Conservation (phyloP, 2,888 invertebrate genomes). For the Meta bourneti region DNA sequence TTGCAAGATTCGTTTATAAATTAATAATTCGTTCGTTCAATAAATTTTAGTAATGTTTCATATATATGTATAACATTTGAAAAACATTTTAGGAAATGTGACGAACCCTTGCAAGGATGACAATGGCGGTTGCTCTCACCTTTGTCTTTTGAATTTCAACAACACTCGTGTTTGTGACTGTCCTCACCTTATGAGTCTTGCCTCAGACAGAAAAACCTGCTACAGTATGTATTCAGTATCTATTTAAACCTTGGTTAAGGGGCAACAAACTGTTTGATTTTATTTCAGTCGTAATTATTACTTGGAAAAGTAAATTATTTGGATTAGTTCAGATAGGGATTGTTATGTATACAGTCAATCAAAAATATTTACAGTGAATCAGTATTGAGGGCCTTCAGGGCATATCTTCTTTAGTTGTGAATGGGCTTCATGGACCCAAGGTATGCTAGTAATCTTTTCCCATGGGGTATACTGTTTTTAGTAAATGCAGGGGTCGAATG, state of each 20-base stretch:
- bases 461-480: no score
- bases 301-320: no score
- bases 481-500: no score
- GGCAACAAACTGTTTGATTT: no score
- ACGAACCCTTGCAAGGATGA: conserved; percentile 86
- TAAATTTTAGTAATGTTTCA: neutral
- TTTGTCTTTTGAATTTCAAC: conserved; percentile 88
- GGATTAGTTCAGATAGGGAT: no score
- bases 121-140: conserved; percentile 90
- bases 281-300: no score
- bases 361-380: no score
- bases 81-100: conserved; percentile 78
- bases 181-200: conserved; percentile 91
- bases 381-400: no score
- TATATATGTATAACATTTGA: neutral
- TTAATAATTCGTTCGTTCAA: neutral
- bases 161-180: conserved; percentile 88
- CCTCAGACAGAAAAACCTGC: conserved; percentile 86
- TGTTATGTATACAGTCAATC: no score
- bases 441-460: no score
- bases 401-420: no score
- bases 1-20: neutral
- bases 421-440: no score
- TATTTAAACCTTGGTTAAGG: neutral
- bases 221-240: conserved; percentile 82